Percentiles rank a stretch among this genome's conserved stretches.
phyloP scores from a whole-genome alignment of 2,797 vertebrate genomes.

The Poecilia velifera region DNA sequence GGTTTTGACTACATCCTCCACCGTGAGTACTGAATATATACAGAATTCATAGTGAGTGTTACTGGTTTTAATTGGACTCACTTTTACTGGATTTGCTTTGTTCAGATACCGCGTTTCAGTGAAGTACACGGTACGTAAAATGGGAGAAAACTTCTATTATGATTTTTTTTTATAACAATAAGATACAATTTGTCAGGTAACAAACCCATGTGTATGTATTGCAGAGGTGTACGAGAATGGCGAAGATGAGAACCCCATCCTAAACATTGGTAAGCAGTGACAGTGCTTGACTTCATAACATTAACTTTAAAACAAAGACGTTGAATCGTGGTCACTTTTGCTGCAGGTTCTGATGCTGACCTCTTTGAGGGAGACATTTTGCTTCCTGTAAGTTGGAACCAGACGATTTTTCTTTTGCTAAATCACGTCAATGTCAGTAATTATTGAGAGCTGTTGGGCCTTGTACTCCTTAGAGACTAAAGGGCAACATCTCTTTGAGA shows the following conservation, averaged over 20 bases:
- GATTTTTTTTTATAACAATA: not conserved
- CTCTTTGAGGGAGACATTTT: slow-evolving; percentile 80
- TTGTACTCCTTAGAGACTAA: not conserved
- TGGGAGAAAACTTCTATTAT: not conserved
- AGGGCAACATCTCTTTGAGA: slow-evolving; percentile 1
- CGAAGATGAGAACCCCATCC: slow-evolving; percentile 73
- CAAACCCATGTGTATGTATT: slow-evolving; percentile 19
- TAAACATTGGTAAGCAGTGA: slow-evolving; percentile 72
- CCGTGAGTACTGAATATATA: slow-evolving; percentile 61
- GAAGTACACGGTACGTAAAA: slow-evolving; percentile 68
- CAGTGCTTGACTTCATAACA: too few relatives aligned
- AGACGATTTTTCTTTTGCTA: not conserved
- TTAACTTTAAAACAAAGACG: not conserved
- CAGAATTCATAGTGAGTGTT: not conserved
- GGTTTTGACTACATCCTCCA: slow-evolving; percentile 40
- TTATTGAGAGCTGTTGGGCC: not conserved
- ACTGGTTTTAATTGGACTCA: not conserved
- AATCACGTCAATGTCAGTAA: not conserved
- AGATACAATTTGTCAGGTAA: not conserved
- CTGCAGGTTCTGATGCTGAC: slow-evolving; percentile 68
- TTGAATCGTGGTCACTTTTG: slow-evolving; percentile 1
- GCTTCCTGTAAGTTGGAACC: slow-evolving; percentile 65
- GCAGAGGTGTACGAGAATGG: slow-evolving; percentile 76
- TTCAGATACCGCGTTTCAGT: slow-evolving; percentile 62
- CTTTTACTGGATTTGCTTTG: not conserved